phyloP scores from a whole-genome alignment of 2,888 invertebrate genomes.

The Amitus sp. region DNA sequence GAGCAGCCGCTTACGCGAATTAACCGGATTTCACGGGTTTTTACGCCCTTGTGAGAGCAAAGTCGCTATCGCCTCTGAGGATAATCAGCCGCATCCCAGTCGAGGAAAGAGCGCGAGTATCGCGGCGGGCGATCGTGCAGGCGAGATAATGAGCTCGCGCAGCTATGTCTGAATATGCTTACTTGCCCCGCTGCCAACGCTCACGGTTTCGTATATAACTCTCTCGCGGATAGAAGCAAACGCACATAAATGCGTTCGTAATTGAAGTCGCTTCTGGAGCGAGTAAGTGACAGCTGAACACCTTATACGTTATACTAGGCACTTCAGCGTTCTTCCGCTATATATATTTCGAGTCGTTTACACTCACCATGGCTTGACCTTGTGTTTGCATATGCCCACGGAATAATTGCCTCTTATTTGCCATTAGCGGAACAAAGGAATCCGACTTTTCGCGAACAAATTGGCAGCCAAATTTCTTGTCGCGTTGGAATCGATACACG shows the following conservation, averaged over 20 bases:
- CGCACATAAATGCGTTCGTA: constrained; percentile 41
- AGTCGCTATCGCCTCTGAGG: constrained; percentile 14
- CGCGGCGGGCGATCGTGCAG: constrained; percentile 33
- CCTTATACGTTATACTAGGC: constrained; percentile 52
- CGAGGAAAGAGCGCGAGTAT: constrained; percentile 22
- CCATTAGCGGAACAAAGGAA: not conserved
- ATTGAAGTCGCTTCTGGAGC: constrained; percentile 59
- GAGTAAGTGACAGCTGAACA: constrained; percentile 59
- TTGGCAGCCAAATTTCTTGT: no score
- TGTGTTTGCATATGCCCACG: constrained; percentile 1
- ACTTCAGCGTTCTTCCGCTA: constrained; percentile 14
- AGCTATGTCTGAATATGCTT: constrained; percentile 17
- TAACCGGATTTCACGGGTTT: constrained; percentile 9
- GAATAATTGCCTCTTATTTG: not conserved
- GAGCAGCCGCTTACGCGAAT: constrained; percentile 1
- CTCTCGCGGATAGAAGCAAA: constrained; percentile 32
- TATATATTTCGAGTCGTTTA: constrained; percentile 13
- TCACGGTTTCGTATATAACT: constrained; percentile 14
- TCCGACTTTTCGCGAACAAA: not conserved
- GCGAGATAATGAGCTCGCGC: constrained; percentile 39
- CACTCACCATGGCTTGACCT: not conserved
- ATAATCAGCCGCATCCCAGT: constrained; percentile 24
- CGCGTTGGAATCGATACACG: not conserved
- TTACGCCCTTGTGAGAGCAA: not conserved
- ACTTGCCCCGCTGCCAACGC: constrained; percentile 9